Conservation (phyloP, 2,888 invertebrate genomes). For the Xylota segnis region DNA sequence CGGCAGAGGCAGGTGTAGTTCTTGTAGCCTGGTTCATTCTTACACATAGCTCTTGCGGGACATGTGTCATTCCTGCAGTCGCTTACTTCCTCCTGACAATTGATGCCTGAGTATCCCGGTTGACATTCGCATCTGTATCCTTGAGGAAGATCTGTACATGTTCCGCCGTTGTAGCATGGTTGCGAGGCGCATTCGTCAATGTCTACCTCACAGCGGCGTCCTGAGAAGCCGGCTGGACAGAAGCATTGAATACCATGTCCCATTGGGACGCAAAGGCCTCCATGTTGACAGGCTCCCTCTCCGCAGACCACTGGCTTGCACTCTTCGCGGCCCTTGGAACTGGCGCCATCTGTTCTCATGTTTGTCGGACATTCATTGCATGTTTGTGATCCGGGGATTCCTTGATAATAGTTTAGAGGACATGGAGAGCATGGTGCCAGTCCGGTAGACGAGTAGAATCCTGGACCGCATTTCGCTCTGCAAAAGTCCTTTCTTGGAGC, state of each 20-base stretch:
- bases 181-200: conserved; percentile 97
- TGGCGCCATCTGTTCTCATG: conserved; percentile 93
- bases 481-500: conserved; percentile 93
- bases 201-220: conserved; percentile 96
- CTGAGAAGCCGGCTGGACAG: conserved; percentile 97
- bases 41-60: conserved; percentile 98
- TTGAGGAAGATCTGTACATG: conserved; percentile 96
- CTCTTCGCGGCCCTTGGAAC: conserved; percentile 92
- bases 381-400: conserved; percentile 91
- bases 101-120: conserved; percentile 94
- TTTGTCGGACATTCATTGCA: conserved; percentile 96
- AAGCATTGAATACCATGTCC: conserved; percentile 95
- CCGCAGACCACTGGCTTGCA: conserved; percentile 95
- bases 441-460: conserved; percentile 96
- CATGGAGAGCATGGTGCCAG: conserved; percentile 97
- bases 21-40: conserved; percentile 95
- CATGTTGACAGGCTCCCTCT: conserved; percentile 95
- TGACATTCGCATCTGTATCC: conserved; percentile 96
- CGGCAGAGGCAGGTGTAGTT: conserved; percentile 97
- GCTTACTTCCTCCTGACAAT: conserved; percentile 96
- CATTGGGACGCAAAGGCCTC: conserved; percentile 95
- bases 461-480: conserved; percentile 94
- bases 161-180: conserved; percentile 97
- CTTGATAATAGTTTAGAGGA: conserved; percentile 96
- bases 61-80: conserved; percentile 96